phyloP scores from a whole-genome alignment of 2,113 vertebrate species.

The Odocoileus virginianus region DNA sequence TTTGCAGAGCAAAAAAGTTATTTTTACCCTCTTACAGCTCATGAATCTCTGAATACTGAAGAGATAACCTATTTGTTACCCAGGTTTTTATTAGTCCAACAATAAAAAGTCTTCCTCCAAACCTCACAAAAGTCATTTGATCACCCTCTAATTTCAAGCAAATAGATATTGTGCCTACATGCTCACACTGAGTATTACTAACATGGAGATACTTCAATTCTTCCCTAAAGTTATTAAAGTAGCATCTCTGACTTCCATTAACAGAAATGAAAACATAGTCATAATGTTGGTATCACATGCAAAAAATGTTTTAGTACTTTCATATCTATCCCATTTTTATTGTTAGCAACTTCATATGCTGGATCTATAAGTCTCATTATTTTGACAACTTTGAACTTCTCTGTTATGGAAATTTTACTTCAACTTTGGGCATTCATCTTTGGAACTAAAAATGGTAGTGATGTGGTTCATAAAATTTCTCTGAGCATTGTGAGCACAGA shows the following conservation, averaged over 20 bases:
- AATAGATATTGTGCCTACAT: background rate
- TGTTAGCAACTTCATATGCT: background rate
- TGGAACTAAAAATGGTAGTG: background rate
- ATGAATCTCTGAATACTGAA: background rate
- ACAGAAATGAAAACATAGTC: background rate
- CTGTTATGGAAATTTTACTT: background rate
- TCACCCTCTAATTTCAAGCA: background rate
- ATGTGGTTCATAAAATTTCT: constrained; percentile 25
- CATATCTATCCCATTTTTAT: background rate
- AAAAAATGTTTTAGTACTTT: background rate
- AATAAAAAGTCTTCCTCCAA: background rate
- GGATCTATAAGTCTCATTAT: background rate
- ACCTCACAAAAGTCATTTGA: background rate
- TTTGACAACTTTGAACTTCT: background rate
- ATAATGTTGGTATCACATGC: background rate
- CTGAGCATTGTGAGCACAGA: background rate
- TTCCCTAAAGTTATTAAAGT: constrained; percentile 19
- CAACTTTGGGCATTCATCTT: background rate
- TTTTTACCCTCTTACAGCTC: background rate
- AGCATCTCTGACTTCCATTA: background rate
- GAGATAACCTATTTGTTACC: background rate
- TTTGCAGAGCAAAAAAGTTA: background rate
- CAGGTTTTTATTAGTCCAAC: background rate
- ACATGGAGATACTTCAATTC: background rate
- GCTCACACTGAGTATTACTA: background rate